Evolutionary conservation across 2,888 invertebrate species (phyloP).

Genomic region (Coenonympha arcania): DNA sequence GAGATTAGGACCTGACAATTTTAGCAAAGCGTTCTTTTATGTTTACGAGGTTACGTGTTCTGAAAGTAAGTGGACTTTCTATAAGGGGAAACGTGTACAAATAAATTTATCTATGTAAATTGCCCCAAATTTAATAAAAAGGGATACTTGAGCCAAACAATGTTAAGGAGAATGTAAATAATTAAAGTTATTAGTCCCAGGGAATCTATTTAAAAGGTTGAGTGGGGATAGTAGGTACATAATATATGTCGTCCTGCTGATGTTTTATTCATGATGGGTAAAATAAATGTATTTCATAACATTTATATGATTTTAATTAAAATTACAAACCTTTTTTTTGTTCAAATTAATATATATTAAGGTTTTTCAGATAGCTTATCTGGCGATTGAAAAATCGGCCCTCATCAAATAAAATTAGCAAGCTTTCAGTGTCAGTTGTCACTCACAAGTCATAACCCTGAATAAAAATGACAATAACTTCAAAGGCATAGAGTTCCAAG

Average conservation of each 20-base stretch:
- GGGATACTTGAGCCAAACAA: conserved; percentile 1
- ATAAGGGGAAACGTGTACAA: conserved; percentile 27
- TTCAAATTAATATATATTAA: no score
- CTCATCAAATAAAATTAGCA: no score
- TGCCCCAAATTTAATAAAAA: conserved; percentile 13
- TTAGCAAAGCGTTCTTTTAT: conserved; percentile 48
- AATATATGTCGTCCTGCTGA: background rate
- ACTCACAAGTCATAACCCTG: no score
- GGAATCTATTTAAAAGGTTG: background rate
- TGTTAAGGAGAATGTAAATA: conserved; percentile 7
- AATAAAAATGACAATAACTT: no score
- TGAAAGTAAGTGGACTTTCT: conserved; percentile 39
- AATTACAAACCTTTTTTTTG: no score
- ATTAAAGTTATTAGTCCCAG: background rate
- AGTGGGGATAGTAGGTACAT: background rate
- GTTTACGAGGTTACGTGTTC: conserved; percentile 53
- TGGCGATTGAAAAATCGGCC: no score
- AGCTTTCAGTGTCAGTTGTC: no score
- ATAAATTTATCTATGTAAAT: conserved; percentile 25
- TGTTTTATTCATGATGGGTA: background rate
- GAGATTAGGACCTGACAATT: conserved; percentile 49
- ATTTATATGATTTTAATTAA: no score
- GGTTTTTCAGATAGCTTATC: no score
- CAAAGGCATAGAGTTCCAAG: no score
- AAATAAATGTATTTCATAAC: no score